Evolutionary conservation across 2,113 vertebrate genomes (phyloP), one percentile per base, ranked within the genome.

Genomic region (Eurypyga helias): DNA sequence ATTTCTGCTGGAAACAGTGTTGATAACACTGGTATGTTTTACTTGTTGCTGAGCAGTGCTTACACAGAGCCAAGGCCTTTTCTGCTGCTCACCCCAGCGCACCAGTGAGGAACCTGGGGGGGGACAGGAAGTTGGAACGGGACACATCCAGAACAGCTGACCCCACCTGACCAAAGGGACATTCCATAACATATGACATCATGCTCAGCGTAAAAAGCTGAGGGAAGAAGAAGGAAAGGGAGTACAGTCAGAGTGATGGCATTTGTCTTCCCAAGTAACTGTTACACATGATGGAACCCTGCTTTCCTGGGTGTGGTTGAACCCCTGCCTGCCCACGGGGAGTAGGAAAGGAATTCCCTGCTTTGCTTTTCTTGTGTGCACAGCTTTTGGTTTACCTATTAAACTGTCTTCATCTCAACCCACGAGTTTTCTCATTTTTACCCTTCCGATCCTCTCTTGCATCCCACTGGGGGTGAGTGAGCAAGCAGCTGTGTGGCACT

Each of bases 391-490:
- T 69, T 66, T 61, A 61, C 23, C 15, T 62, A 5, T 8, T 29
- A 12, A 52, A 51, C 4, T n/a, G 2, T 2, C 19, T 77, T 69
- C 57, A 16, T 31, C 54, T 84, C n/a, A 73, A 11, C 2, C 7
- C 29, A 48, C 0, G 0, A 8, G 2, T 85, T 77, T 51, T 77
- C 31, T 82, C 13, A 54, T 2, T 60, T 80, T 64, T 28, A 31
- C 29, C 23, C 5, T 49, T 67, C 15, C 0, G 5, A 72, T 64
- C 55, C 21, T 54, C 21, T 55, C 7, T 26, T 8, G 4, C 0
- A 0, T 31, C 18, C 31, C 34, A 29, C 4, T 2, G 3, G 2
- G 0, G 2, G 7, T 5, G 9, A 55, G 11, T 17, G 20, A 65
- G 8, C 1, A 2, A 69, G 18, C 0, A 0, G 9, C 23, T 51